Conservation (phyloP, 2,888 invertebrate species). For the Lathronympha strigana region DNA sequence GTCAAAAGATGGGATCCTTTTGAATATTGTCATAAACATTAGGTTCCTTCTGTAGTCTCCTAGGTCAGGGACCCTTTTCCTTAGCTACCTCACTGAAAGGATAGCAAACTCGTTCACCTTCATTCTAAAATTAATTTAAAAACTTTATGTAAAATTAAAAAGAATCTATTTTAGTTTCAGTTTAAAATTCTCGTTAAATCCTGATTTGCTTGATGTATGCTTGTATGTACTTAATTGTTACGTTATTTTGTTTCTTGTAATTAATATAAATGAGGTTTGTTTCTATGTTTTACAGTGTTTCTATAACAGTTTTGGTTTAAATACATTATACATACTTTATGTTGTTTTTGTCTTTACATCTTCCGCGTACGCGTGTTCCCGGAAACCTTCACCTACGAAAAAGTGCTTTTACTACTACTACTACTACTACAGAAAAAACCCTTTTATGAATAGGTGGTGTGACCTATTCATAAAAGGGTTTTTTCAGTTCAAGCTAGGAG, state of each 20-base stretch:
- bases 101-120: not conserved
- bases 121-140: not conserved
- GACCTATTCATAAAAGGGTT: too few species aligned
- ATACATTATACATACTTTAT: constrained; percentile 64
- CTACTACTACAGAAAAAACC: too few species aligned
- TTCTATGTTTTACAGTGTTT: constrained; percentile 80
- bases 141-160: not conserved
- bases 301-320: constrained; percentile 69
- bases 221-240: constrained; percentile 54
- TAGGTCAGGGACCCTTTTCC: not conserved
- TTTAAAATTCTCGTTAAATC: constrained; percentile 58
- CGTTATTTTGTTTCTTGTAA: constrained; percentile 60
- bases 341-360: constrained; percentile 56
- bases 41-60: too few species aligned
- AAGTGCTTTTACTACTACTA: too few species aligned
- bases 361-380: too few species aligned
- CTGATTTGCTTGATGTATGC: constrained; percentile 48
- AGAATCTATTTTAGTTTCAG: constrained; percentile 6
- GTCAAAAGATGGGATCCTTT: too few species aligned
- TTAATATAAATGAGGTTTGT: constrained; percentile 68
- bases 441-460: too few species aligned
- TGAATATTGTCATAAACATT: too few species aligned
- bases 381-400: too few species aligned
- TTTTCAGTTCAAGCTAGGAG: too few species aligned
- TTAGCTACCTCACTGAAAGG: not conserved